phyloP scores from a whole-genome alignment of 2,113 vertebrate genomes.

The Butastur rufipennis region DNA sequence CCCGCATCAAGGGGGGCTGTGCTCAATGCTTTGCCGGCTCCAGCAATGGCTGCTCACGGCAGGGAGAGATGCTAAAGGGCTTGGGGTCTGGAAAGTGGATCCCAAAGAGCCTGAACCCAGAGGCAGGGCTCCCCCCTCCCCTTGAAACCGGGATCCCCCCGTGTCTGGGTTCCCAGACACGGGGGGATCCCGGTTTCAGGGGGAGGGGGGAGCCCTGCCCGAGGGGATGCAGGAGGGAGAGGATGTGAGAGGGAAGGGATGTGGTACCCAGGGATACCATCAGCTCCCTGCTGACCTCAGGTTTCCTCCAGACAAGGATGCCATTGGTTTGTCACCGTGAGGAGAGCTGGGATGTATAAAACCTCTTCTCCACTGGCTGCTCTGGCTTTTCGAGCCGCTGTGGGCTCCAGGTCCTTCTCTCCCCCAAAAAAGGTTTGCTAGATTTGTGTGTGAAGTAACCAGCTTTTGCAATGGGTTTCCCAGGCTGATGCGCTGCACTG shows the following conservation, averaged over 20 bases:
- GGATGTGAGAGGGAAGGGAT: background rate
- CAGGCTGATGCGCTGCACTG: background rate
- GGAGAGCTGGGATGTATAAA: background rate
- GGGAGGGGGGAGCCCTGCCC: background rate
- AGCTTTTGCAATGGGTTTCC: background rate
- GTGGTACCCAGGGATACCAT: background rate
- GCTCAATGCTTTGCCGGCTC: background rate
- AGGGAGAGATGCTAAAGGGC: background rate
- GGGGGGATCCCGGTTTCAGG: background rate
- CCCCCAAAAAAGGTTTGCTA: background rate
- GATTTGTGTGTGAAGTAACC: background rate
- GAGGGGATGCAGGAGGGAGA: no score
- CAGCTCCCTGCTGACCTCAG: background rate
- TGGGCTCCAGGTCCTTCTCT: background rate
- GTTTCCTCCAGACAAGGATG: background rate
- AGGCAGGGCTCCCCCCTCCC: background rate
- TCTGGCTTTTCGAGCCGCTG: background rate
- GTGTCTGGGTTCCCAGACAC: fast-evolving
- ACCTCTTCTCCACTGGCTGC: background rate
- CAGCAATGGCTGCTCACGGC: fast-evolving
- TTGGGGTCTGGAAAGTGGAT: background rate
- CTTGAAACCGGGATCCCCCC: background rate
- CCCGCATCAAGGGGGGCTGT: background rate
- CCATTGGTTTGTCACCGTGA: background rate
- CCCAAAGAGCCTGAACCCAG: background rate